Conservation (phyloP, 2,797 vertebrate genomes). For the Anguilla megastoma region DNA sequence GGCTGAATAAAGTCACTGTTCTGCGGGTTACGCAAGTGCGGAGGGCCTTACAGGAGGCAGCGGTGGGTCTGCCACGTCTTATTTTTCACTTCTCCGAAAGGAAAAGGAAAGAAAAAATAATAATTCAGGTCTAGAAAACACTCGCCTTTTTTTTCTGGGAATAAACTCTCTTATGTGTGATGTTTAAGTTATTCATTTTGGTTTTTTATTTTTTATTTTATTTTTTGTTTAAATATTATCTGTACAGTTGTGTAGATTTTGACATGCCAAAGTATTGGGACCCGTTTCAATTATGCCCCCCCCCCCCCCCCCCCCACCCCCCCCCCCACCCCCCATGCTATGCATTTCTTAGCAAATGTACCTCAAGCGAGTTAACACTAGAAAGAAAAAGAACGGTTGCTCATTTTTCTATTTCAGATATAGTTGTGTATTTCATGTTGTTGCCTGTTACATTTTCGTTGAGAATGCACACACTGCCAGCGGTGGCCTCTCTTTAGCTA, state of each 20-base stretch:
- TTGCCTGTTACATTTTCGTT: constrained; percentile 14
- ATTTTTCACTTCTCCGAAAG: neutral
- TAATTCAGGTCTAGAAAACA: constrained; percentile 22
- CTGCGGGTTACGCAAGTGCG: neutral
- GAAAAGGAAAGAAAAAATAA: constrained; percentile 1
- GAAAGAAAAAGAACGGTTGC: neutral
- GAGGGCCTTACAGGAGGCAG: neutral
- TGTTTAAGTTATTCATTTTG: neutral
- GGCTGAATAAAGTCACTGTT: constrained; percentile 3
- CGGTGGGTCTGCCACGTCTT: neutral
- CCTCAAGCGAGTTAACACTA: constrained; percentile 5
- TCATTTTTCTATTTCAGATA: constrained; percentile 10
- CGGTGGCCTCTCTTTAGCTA: constrained; percentile 19
- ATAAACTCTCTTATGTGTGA: constrained; percentile 8
- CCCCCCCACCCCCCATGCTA: neutral
- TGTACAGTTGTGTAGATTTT: constrained; percentile 26
- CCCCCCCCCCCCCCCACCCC: no score
- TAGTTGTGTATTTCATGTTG: constrained; percentile 12
- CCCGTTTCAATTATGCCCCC: neutral
- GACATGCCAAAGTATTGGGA: constrained; percentile 28
- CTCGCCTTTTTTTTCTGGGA: neutral
- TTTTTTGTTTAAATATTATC: neutral
- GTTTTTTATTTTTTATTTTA: neutral
- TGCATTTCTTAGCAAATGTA: constrained; percentile 4
- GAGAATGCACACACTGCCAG: constrained; percentile 11